phyloP scores from a whole-genome alignment of 2,113 vertebrate species.

The Myodes glareolus region DNA sequence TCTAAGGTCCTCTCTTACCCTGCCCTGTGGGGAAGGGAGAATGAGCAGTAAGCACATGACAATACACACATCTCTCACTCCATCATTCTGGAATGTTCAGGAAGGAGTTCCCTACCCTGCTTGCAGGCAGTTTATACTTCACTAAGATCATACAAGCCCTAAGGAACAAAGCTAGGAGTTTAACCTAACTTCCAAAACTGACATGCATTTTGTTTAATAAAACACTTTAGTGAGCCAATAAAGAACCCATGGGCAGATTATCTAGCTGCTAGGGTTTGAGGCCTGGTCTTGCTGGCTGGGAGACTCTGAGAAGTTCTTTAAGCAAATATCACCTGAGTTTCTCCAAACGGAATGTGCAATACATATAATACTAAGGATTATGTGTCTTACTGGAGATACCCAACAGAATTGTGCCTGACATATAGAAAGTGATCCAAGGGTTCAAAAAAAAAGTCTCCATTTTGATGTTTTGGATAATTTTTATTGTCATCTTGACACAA shows the following conservation, averaged over 20 bases:
- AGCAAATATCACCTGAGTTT: background rate
- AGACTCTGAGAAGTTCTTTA: background rate
- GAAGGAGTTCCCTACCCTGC: background rate
- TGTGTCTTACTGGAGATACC: background rate
- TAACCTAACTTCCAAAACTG: background rate
- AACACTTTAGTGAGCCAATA: background rate
- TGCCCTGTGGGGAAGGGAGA: background rate
- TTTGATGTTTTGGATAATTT: background rate
- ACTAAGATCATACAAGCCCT: background rate
- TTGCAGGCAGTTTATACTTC: background rate
- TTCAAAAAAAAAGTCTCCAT: background rate
- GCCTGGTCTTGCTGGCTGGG: background rate
- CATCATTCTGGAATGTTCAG: background rate
- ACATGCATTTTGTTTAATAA: background rate
- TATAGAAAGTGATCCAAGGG: background rate
- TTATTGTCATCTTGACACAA: background rate
- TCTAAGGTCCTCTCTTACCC: background rate
- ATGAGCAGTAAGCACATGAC: rapidly evolving
- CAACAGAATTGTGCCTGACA: background rate
- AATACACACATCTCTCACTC: background rate
- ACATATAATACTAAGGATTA: background rate
- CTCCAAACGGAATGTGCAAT: background rate
- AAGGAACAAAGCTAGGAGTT: background rate
- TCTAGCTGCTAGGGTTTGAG: background rate
- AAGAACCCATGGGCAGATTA: background rate